Percentiles rank a stretch among this genome's conserved stretches.
Conservation (phyloP, 2,113 vertebrate genomes). For the Equus przewalskii region DNA sequence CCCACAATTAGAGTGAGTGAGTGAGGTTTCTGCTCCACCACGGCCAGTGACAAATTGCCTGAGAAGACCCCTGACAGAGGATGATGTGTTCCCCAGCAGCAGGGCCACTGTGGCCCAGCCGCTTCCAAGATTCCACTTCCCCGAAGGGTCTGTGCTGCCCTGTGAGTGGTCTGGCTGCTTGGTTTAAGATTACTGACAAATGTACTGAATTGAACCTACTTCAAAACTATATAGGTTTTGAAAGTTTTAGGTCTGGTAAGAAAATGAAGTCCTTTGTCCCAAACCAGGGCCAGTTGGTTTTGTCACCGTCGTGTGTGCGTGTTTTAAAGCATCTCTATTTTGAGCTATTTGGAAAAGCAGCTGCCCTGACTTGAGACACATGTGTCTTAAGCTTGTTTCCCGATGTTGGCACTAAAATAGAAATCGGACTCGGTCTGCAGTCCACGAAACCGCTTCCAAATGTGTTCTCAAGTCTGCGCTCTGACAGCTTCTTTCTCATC, state of each 20-base stretch:
- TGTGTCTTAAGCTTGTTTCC: constrained; percentile 65
- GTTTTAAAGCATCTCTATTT: constrained; percentile 59
- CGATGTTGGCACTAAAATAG: constrained; percentile 70
- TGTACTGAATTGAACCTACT: background rate
- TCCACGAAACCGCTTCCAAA: constrained; percentile 64
- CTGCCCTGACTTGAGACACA: constrained; percentile 64
- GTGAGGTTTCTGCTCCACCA: constrained; percentile 48
- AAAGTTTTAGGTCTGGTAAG: constrained; percentile 32
- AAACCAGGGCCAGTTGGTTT: background rate
- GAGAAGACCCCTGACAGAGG: constrained; percentile 70
- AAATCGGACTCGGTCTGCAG: constrained; percentile 37
- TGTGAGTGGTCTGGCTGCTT: background rate
- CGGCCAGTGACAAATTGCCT: constrained; percentile 79
- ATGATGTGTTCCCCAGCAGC: constrained; percentile 69
- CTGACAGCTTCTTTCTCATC: background rate
- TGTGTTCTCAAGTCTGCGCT: background rate
- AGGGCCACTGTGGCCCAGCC: background rate
- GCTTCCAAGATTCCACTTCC: constrained; percentile 66
- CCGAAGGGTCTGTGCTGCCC: background rate
- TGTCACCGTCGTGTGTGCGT: background rate
- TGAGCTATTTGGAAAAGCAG: constrained; percentile 72
- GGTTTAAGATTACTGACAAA: background rate
- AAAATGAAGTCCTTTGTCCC: constrained; percentile 67
- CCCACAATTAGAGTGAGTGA: constrained; percentile 28
- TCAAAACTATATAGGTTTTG: background rate